phyloP scores from a whole-genome alignment of 2,888 invertebrate genomes.

The Chesias legatella region DNA sequence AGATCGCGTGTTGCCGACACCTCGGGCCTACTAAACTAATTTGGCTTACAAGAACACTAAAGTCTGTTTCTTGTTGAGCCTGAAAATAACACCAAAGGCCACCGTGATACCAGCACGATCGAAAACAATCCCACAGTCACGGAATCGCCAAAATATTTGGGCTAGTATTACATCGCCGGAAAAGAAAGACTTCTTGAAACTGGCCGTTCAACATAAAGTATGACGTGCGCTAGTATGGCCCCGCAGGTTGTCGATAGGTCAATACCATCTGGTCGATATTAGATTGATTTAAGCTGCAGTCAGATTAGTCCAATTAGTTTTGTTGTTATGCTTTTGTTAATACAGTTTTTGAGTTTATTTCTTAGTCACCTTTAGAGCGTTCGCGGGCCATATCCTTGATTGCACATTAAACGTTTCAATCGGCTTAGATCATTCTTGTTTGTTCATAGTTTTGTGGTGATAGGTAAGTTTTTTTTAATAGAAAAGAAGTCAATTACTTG shows the following conservation, averaged over 20 bases:
- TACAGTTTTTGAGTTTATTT: conserved; percentile 62
- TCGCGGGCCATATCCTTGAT: conserved; percentile 45
- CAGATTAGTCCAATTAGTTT: conserved; percentile 73
- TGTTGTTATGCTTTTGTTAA: conserved; percentile 65
- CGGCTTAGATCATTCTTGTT: conserved; percentile 12
- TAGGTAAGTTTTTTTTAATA: conserved; percentile 25
- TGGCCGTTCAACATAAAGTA: not conserved
- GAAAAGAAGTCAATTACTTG: conserved; percentile 29
- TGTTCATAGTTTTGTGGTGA: conserved; percentile 18
- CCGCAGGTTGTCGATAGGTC: conserved; percentile 58
- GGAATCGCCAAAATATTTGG: too few species aligned
- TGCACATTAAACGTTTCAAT: conserved; percentile 16
- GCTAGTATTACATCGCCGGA: too few species aligned
- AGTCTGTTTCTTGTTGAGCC: conserved; percentile 23
- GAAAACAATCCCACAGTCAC: too few species aligned
- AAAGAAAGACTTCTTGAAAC: not conserved
- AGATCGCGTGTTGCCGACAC: conserved; percentile 43
- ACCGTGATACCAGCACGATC: too few species aligned
- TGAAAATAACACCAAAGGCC: not conserved
- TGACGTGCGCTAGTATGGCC: conserved; percentile 35
- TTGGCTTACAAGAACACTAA: conserved; percentile 16
- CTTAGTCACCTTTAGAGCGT: conserved; percentile 62
- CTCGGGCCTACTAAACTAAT: conserved; percentile 19
- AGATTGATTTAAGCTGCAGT: conserved; percentile 73
- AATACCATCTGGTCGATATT: conserved; percentile 77